Evolutionary conservation across 2,888 invertebrate genomes (phyloP).

Genomic region (Pristionchus entomophagus): DNA sequence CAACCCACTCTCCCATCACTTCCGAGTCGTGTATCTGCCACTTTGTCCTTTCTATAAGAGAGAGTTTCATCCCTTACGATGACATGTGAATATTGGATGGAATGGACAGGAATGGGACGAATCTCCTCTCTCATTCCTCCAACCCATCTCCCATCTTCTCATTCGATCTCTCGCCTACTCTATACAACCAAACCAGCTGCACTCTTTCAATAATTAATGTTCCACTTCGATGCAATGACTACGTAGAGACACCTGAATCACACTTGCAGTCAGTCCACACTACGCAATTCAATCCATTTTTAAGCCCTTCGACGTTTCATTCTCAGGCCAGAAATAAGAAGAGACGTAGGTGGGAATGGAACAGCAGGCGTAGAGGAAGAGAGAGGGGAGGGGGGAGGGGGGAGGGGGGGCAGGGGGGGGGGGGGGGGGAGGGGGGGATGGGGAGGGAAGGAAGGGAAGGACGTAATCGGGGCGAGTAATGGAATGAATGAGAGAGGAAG

Average conservation of each 20-base stretch:
- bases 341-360: too few species aligned
- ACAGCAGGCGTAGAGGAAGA: too few species aligned
- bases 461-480: constrained; percentile 46
- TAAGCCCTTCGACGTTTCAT: not conserved
- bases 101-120: not conserved
- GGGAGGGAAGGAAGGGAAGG: constrained; percentile 30
- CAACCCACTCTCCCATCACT: not conserved
- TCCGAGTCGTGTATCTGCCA: not conserved
- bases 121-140: constrained; percentile 25
- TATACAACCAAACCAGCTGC: not conserved
- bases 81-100: not conserved
- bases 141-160: not conserved
- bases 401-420: too few species aligned
- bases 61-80: not conserved
- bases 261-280: not conserved
- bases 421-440: constrained; percentile 39
- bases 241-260: not conserved
- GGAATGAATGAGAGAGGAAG: constrained; percentile 34
- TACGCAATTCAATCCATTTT: not conserved
- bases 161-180: not conserved
- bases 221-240: not conserved
- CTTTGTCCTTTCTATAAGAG: not conserved
- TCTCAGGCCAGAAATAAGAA: not conserved
- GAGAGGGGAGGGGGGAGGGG: too few species aligned
- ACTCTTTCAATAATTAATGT: not conserved